A percentile compares a stretch with the other conserved stretches of the same genome.
These are phyloP conservation scores for Pandemis cinnamomeana DNA, from an alignment of 2,888 invertebrate species.

Conservation along the genomic window DNA sequence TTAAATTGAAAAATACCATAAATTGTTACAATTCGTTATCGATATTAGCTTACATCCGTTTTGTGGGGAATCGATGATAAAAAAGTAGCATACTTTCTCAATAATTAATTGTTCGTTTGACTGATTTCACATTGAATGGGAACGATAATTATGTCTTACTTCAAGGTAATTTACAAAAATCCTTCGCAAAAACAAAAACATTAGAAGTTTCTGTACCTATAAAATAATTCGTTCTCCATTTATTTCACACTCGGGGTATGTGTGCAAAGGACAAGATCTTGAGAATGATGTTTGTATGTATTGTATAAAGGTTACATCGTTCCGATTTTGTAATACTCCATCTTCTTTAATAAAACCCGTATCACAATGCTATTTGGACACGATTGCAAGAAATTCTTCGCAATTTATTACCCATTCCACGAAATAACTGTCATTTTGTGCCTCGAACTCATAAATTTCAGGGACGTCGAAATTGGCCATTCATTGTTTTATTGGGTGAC, in stretches of 20 bases:
- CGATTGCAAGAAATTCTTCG: slow-evolving; percentile 48
- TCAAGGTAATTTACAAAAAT: not conserved
- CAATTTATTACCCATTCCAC: slow-evolving; percentile 52
- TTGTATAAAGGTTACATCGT: slow-evolving; percentile 11
- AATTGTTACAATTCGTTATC: too few relatives aligned
- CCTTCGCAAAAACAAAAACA: not conserved
- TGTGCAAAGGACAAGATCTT: not conserved
- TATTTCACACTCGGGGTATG: not conserved
- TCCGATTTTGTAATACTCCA: slow-evolving; percentile 9
- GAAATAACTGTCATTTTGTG: slow-evolving; percentile 49
- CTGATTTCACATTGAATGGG: too few relatives aligned
- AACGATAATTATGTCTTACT: not conserved
- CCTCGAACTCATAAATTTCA: slow-evolving; percentile 55
- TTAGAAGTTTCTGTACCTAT: not conserved
- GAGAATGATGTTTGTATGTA: slow-evolving; percentile 6
- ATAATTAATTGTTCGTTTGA: too few relatives aligned
- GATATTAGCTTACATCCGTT: too few relatives aligned
- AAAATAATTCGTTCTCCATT: not conserved
- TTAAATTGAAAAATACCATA: too few relatives aligned
- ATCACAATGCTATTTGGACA: slow-evolving; percentile 37
- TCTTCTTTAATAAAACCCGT: slow-evolving; percentile 23
- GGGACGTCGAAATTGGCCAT: slow-evolving; percentile 54
- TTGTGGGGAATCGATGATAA: too few relatives aligned
- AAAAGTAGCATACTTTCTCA: too few relatives aligned
- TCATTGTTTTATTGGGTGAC: slow-evolving; percentile 55